Evolutionary conservation across 2,113 vertebrate species (phyloP), one percentile per base, ranked within the genome.

Genomic region (Xiphophorus hellerii): DNA sequence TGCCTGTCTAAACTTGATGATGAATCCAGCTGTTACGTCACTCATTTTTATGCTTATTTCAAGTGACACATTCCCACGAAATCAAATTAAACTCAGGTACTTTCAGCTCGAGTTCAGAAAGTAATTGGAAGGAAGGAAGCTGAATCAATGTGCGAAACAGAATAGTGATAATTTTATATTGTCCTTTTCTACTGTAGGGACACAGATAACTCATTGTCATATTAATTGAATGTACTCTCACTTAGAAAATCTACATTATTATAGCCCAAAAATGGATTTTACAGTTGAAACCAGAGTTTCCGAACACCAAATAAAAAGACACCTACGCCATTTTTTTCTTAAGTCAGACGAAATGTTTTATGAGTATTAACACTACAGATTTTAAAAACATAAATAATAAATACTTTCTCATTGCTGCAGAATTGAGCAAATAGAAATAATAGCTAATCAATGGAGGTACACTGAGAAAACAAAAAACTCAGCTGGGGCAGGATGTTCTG

Each of bases 101-200:
- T 33, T 66, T 14, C 10, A 39, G 3, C 8, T 62, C 5, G 25
- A 71, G 31, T 20, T 5, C 20, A 27, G 13, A 11, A 48, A 25
- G 30, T 22, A 48, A 30, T 73, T 33, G 37, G 48, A 31, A 77
- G 48, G 42, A 60, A 35, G 25, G 8, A 58, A 58, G 42, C 30
- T 22, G 14, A 37, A 22, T 82, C 60, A 35, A 33, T 48, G 25
- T 77, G 64, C 68, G 65, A 63, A 42, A 44, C 73, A 76, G 54
- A 81, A 35, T 42, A 69, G 7, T 27, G 42, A 15, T 68, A 31
- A 81, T 62, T 73, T 78, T 65, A 62, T 65, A 54, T 68, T 27
- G 54, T 73, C 58, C 62, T 28, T 73, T 73, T 71, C 54, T n/a
- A 62, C 44, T 20, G 17, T 48, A 62, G 63, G 58, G 20, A 31